Conservation (phyloP, 2,888 invertebrate species). For the Metellina segmentata region DNA sequence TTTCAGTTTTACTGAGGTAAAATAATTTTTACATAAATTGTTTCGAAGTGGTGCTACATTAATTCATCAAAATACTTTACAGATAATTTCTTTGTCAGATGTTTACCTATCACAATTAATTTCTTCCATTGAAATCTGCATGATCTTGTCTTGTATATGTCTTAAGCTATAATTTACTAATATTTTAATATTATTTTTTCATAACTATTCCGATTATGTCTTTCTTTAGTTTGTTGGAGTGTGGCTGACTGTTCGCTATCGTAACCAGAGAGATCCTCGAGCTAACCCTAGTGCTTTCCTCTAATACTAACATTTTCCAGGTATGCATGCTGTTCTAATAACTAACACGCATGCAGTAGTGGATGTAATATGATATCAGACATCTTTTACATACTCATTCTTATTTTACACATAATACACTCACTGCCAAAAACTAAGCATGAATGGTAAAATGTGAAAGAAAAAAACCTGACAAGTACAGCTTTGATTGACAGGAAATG, state of each 20-base stretch:
- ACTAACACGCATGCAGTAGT: neutral
- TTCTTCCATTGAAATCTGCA: neutral
- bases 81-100: too few relatives aligned
- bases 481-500: too few relatives aligned
- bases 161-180: neutral
- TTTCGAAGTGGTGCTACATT: too few relatives aligned
- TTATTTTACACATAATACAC: too few relatives aligned
- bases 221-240: constrained; percentile 94
- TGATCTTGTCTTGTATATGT: neutral
- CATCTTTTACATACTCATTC: too few relatives aligned
- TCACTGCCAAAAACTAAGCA: too few relatives aligned
- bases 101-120: neutral
- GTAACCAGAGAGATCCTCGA: constrained; percentile 98
- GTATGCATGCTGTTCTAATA: constrained; percentile 59
- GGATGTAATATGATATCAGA: too few relatives aligned
- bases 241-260: constrained; percentile 97
- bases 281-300: constrained; percentile 98
- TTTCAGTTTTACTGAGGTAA: constrained; percentile 98
- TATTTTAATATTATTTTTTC: too few relatives aligned
- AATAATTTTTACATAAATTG: constrained; percentile 44
- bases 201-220: neutral
- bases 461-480: too few relatives aligned
- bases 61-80: too few relatives aligned
- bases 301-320: constrained; percentile 83
- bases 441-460: too few relatives aligned